phyloP scores from a whole-genome alignment of 2,888 invertebrate species.

The Phaonia tiefii region DNA sequence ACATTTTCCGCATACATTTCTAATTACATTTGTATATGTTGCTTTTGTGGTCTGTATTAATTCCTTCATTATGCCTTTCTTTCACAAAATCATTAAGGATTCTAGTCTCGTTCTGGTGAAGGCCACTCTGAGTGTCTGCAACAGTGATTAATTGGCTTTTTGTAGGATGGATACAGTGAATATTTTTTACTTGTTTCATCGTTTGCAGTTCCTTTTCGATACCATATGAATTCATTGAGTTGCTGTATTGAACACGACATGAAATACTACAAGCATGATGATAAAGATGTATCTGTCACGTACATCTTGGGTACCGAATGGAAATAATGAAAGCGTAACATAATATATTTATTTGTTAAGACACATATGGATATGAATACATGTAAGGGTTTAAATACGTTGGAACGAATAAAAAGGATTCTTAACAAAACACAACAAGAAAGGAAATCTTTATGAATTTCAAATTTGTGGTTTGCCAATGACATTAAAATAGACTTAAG shows the following conservation, averaged over 20 bases:
- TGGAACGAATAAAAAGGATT: too few relatives aligned
- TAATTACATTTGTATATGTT: slow-evolving; percentile 12
- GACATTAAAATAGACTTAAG: too few relatives aligned
- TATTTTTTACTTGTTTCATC: too few relatives aligned
- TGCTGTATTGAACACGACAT: neutral
- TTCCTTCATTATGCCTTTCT: neutral
- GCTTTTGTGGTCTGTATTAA: slow-evolving; percentile 12
- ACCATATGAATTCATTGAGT: slow-evolving; percentile 8
- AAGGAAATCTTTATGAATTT: too few relatives aligned
- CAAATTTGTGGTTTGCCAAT: too few relatives aligned
- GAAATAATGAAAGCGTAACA: slow-evolving; percentile 30
- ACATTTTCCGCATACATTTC: neutral
- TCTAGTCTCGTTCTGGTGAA: neutral
- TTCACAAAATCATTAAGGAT: slow-evolving; percentile 9
- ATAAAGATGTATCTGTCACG: slow-evolving; percentile 10
- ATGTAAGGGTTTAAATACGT: neutral
- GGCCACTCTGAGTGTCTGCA: neutral
- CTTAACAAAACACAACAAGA: too few relatives aligned
- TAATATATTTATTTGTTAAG: slow-evolving; percentile 4
- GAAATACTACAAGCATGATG: neutral
- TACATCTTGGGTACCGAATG: slow-evolving; percentile 4
- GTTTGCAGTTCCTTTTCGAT: neutral
- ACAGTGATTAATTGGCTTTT: slow-evolving; percentile 25
- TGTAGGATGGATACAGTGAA: too few relatives aligned
- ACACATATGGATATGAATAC: slow-evolving; percentile 1